These are phyloP conservation scores for Limnephilus auricula DNA, from an alignment of 2,888 invertebrate species.

Conservation along the genomic window DNA sequence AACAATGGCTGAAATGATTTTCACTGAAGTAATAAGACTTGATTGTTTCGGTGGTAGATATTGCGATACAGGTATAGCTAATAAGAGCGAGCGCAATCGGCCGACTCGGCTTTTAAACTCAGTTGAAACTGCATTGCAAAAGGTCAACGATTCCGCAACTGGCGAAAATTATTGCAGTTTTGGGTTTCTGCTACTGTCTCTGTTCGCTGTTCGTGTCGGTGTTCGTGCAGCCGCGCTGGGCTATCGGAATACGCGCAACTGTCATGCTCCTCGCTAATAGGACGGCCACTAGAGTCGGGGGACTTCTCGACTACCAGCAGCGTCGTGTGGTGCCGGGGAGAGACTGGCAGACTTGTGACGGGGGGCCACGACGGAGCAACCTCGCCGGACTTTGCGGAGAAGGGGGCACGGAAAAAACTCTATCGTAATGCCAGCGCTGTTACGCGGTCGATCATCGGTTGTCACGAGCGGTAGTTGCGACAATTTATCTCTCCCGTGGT, in stretches of 20 bases:
- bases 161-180: conserved; percentile 26
- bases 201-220: background rate
- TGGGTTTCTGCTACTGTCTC: background rate
- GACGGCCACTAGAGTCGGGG: background rate
- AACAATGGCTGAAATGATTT: background rate
- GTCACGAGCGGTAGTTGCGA: background rate
- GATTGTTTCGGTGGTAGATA: background rate
- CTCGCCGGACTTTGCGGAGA: background rate
- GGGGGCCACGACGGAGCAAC: background rate
- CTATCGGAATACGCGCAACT: background rate
- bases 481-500: conserved; percentile 4
- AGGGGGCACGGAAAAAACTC: background rate
- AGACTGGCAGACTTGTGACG: background rate
- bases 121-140: background rate
- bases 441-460: conserved; percentile 7
- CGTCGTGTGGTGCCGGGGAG: background rate
- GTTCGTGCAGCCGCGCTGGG: background rate
- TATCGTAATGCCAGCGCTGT: conserved; percentile 4
- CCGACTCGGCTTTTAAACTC: background rate
- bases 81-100: background rate
- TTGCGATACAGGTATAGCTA: background rate
- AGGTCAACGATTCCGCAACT: conserved; percentile 24
- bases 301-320: background rate
- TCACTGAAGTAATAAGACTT: background rate
- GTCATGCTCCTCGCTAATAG: background rate